Evolutionary conservation across 2,113 vertebrate genomes (phyloP).

Genomic region (Prochilodus magdalenae): DNA sequence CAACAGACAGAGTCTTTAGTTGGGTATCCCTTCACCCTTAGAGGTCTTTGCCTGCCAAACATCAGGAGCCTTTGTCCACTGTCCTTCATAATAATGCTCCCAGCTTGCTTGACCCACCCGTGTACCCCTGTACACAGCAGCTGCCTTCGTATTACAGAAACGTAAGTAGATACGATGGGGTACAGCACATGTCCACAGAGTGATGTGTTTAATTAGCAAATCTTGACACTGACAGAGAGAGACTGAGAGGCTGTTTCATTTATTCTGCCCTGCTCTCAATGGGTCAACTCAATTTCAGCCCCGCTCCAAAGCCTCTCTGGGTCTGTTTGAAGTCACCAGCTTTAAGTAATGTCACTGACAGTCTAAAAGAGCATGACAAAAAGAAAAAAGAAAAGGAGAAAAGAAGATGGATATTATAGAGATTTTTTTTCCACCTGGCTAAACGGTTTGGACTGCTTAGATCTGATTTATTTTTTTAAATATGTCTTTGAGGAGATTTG

Average conservation of each 20-base stretch:
- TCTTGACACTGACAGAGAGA: constrained; percentile 51
- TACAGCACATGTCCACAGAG: constrained; percentile 62
- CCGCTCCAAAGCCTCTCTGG: constrained; percentile 67
- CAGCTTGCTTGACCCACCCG: background rate
- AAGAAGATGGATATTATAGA: constrained; percentile 29
- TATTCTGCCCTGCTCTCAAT: constrained; percentile 61
- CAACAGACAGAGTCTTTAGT: too few relatives aligned
- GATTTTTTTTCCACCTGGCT: constrained; percentile 41
- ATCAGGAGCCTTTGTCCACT: background rate
- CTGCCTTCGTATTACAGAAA: constrained; percentile 56
- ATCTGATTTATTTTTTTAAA: constrained; percentile 18
- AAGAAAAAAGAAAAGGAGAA: constrained; percentile 27
- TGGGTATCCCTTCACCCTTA: background rate
- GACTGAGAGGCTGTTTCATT: constrained; percentile 55
- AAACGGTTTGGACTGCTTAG: constrained; percentile 39
- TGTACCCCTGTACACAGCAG: constrained; percentile 24
- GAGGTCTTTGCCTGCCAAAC: background rate
- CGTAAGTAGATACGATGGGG: constrained; percentile 43
- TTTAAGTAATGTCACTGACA: constrained; percentile 66
- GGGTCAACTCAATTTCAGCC: constrained; percentile 72
- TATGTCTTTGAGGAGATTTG: background rate
- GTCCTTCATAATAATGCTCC: background rate
- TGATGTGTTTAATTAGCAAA: constrained; percentile 75
- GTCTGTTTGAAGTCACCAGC: constrained; percentile 61
- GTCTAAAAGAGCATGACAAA: constrained; percentile 57